Percentiles rank a stretch among this genome's conserved stretches.
Evolutionary conservation across 2,888 invertebrate genomes (phyloP).

Genomic region (Agrotis segetum): DNA sequence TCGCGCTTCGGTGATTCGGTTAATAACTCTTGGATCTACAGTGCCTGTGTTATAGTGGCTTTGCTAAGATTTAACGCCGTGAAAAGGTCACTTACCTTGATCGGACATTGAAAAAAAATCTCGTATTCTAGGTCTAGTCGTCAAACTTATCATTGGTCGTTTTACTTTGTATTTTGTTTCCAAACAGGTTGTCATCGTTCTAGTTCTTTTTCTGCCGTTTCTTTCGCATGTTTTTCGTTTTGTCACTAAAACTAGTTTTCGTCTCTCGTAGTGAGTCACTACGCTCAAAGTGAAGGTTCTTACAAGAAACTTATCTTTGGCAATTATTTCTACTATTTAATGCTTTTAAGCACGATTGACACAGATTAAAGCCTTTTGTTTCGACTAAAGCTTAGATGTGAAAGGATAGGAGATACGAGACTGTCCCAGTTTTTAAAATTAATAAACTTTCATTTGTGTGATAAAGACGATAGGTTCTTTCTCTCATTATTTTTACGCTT

Average conservation of each 20-base stretch:
- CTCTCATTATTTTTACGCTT: conserved; percentile 74
- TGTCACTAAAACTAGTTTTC: conserved; percentile 69
- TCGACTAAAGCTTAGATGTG: conserved; percentile 51
- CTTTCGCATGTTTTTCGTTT: conserved; percentile 50
- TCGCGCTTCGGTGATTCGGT: conserved; percentile 86
- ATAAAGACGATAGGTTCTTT: conserved; percentile 64
- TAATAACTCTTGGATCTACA: conserved; percentile 88
- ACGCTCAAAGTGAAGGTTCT: conserved; percentile 49
- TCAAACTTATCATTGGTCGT: conserved; percentile 54
- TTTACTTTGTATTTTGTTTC: conserved; percentile 67
- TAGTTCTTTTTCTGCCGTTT: conserved; percentile 35
- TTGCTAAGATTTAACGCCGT: conserved; percentile 86
- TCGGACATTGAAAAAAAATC: conserved; percentile 72
- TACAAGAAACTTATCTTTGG: conserved; percentile 24
- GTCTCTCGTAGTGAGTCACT: conserved; percentile 66
- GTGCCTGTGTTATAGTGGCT: conserved; percentile 83
- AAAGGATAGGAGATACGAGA: conserved; percentile 59
- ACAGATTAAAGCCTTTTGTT: conserved; percentile 42
- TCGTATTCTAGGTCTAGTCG: conserved; percentile 50
- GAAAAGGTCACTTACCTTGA: conserved; percentile 89
- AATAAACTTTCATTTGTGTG: conserved; percentile 65
- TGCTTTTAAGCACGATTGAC: conserved; percentile 43
- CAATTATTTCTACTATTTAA: conserved; percentile 19
- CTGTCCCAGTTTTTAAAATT: conserved; percentile 57
- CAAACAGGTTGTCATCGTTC: conserved; percentile 68